Evolutionary conservation across 2,797 vertebrate species (phyloP), one percentile per base, ranked within the genome.

Genomic region (Sebastes vulpes): DNA sequence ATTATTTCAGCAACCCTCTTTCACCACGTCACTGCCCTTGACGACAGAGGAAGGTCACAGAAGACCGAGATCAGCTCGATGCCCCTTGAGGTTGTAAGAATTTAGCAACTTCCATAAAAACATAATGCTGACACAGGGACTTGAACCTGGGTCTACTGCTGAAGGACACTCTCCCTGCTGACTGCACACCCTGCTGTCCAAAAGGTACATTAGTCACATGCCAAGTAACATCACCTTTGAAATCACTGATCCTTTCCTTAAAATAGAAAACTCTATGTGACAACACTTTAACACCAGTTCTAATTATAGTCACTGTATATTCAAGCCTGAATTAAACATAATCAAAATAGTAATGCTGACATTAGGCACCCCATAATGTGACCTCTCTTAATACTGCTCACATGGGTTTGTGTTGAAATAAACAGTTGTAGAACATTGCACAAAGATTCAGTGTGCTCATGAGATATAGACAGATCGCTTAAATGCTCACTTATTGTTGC

Each of bases 161-260:
- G 76, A 90, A 88, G 83, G 85, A 82, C 88, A 67, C 72, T 64
- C 52, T 56, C 50, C 69, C 77, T 66, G 78, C 81, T 82, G 69
- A 72, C 72, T 58, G 12, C 21, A 79, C 50, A 54, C 35, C 83
- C 75, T 59, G 81, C 77, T 73, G 57, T 60, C 35, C 52, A 58
- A 42, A 65, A 75, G 67, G 58, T 54, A 64, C 79, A 87, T 78
- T 83, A 83, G 61, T 79, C 75, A 83, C 50, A 63, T 48, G 71
- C 20, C 52, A 48, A 48, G 46, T 48, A 70, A 10, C 18, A 4
- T 64, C 72, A 57, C 32, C 65, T 67, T 28, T 31, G 9, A 75
- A 53, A 38, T 23, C 42, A 59, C 67, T 9, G 64, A 69, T 54
- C 5, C 72, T 68, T 54, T 25, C 21, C 56, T 52, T 54, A 35